Conservation (phyloP, 2,797 vertebrate species). For the Delichon dasypus region DNA sequence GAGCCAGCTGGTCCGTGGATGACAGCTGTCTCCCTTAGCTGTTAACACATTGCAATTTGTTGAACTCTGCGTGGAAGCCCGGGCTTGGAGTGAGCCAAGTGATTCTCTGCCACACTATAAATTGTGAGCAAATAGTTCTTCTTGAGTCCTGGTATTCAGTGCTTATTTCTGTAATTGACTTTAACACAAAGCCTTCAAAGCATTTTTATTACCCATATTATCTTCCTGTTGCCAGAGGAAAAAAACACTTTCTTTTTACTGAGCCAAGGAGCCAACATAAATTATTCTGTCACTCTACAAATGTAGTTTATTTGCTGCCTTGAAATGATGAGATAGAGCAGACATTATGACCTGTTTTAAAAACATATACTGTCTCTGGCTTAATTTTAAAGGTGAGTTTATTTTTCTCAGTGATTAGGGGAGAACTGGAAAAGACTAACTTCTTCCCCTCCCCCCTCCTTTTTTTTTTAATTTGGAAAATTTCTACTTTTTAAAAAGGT, state of each 20-base stretch:
- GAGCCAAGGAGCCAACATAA: background rate
- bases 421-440: background rate
- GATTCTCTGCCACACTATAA: background rate
- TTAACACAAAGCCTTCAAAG: slow-evolving; percentile 25
- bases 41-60: background rate
- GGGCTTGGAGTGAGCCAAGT: background rate
- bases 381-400: background rate
- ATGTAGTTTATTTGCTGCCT: background rate
- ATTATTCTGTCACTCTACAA: background rate
- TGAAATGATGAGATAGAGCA: background rate
- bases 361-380: background rate
- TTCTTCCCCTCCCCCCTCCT: too few species aligned
- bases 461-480: background rate
- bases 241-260: background rate
- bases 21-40: slow-evolving; percentile 31
- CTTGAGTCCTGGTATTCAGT: background rate
- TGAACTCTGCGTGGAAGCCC: background rate
- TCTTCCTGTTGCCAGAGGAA: slow-evolving; percentile 11
- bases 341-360: background rate
- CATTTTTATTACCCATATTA: slow-evolving; percentile 36
- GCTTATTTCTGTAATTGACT: slow-evolving; percentile 36
- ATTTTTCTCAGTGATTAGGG: background rate
- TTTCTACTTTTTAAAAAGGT: background rate
- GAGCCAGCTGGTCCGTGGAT: background rate
- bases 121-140: background rate